These are phyloP conservation scores for Conopomorpha cramerella DNA, from an alignment of 1,140 invertebrate species.

Conservation along the genomic window DNA sequence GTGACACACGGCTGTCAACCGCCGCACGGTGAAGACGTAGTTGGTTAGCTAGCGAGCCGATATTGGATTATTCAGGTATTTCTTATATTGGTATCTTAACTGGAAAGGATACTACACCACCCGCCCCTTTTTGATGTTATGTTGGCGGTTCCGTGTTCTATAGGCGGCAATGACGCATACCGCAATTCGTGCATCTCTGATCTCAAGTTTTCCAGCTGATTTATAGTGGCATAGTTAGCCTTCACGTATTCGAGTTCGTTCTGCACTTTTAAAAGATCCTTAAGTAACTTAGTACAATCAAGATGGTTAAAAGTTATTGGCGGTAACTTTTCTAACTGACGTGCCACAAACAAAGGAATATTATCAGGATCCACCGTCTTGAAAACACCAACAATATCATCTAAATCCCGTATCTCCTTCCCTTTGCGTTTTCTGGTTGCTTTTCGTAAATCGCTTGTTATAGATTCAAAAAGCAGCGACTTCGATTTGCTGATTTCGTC, in stretches of 20 bases:
- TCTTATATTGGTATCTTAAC: too few relatives aligned
- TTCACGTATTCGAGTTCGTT: constrained; percentile 8
- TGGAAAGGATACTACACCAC: too few relatives aligned
- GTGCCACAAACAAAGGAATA: constrained; percentile 9
- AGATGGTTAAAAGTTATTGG: constrained; percentile 9
- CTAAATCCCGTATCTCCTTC: constrained; percentile 6
- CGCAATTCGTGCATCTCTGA: too few relatives aligned
- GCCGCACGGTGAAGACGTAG: too few relatives aligned
- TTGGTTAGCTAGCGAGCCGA: too few relatives aligned
- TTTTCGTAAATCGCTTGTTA: constrained; percentile 8
- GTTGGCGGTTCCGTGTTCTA: too few relatives aligned
- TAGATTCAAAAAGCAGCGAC: constrained; percentile 9
- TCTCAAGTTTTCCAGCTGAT: constrained; percentile 7
- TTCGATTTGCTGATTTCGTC: constrained; percentile 12
- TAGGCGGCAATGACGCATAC: too few relatives aligned
- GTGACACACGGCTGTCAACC: too few relatives aligned
- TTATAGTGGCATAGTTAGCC: constrained; percentile 4
- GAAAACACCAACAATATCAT: constrained; percentile 6
- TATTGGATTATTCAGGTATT: too few relatives aligned
- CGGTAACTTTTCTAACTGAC: constrained; percentile 9
- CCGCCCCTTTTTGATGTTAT: too few relatives aligned
- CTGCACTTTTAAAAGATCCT: constrained; percentile 8
- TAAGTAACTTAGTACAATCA: constrained; percentile 9
- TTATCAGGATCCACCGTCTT: constrained; percentile 7
- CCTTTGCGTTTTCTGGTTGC: constrained; percentile 7